Percentiles rank a stretch among this genome's conserved stretches.
phyloP scores from a whole-genome alignment of 2,888 invertebrate species.

The Dusona sp. region DNA sequence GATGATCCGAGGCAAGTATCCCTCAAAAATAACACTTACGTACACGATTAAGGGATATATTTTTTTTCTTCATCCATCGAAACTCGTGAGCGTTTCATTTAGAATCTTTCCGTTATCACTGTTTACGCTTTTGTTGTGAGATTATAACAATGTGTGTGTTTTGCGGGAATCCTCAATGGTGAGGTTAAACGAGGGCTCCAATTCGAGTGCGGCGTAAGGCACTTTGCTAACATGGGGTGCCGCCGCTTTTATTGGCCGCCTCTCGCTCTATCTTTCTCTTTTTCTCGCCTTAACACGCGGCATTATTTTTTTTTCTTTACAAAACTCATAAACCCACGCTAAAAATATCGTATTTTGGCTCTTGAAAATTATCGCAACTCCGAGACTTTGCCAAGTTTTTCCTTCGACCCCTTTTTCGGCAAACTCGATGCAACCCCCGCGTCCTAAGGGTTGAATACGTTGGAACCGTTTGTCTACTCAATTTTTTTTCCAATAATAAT shows the following conservation, averaged over 20 bases:
- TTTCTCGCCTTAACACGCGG: constrained; percentile 73
- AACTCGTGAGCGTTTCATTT: background rate
- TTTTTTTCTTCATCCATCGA: background rate
- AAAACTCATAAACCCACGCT: background rate
- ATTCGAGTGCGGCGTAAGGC: constrained; percentile 74
- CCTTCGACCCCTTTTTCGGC: background rate
- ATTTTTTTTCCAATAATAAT: background rate
- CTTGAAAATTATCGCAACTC: background rate
- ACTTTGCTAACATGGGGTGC: constrained; percentile 76
- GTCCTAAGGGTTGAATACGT: background rate
- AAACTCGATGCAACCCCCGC: constrained; percentile 1
- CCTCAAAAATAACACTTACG: constrained; percentile 51
- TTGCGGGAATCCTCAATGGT: constrained; percentile 48
- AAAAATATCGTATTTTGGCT: background rate
- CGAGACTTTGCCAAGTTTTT: background rate
- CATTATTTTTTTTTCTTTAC: constrained; percentile 75
- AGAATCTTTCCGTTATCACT: background rate
- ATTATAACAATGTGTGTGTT: constrained; percentile 15
- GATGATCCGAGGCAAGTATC: constrained; percentile 92
- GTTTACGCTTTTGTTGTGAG: constrained; percentile 2
- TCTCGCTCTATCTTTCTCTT: constrained; percentile 13
- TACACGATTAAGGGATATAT: background rate
- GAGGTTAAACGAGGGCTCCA: constrained; percentile 77
- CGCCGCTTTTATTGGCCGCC: constrained; percentile 19
- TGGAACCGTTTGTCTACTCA: background rate